Percentiles rank a stretch among this genome's conserved stretches.
phyloP scores from a whole-genome alignment of 2,113 vertebrate species.

The Blennius ocellaris region DNA sequence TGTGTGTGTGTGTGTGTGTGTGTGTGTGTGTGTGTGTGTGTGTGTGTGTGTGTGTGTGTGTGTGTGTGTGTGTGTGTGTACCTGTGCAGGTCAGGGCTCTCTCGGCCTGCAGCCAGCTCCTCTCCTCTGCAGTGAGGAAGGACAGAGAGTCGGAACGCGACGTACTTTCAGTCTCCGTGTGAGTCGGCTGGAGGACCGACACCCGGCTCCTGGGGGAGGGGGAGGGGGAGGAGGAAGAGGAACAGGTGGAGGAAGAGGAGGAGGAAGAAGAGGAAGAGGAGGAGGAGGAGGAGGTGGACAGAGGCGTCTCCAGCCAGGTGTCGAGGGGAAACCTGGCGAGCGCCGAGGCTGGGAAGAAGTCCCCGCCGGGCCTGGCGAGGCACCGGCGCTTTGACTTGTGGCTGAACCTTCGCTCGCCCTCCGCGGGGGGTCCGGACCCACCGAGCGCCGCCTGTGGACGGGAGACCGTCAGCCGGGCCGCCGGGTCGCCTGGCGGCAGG shows the following conservation, averaged over 20 bases:
- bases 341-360: slow-evolving; percentile 40
- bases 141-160: slow-evolving; percentile 34
- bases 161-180: accelerated
- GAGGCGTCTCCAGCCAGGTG: slow-evolving; percentile 43
- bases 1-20: no score
- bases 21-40: no score
- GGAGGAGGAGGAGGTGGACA: neutral
- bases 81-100: slow-evolving; percentile 15
- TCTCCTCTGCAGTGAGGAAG: slow-evolving; percentile 66
- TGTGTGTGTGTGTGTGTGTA: neutral
- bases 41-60: no score
- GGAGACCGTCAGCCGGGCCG: neutral
- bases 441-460: slow-evolving; percentile 23
- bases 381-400: slow-evolving; percentile 61
- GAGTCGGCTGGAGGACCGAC: neutral
- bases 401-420: neutral
- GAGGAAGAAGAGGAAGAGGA: neutral
- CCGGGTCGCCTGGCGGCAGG: accelerated
- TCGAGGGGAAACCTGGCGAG: slow-evolving; percentile 16
- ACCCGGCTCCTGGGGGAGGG: slow-evolving; percentile 41
- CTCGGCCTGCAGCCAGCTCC: slow-evolving; percentile 53
- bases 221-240: no score
- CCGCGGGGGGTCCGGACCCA: neutral
- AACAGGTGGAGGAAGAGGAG: neutral
- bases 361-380: slow-evolving; percentile 1